Base-by-base conservation (phyloP, 2,797 vertebrate species). In the Pangasius larnaudii region DNA sequence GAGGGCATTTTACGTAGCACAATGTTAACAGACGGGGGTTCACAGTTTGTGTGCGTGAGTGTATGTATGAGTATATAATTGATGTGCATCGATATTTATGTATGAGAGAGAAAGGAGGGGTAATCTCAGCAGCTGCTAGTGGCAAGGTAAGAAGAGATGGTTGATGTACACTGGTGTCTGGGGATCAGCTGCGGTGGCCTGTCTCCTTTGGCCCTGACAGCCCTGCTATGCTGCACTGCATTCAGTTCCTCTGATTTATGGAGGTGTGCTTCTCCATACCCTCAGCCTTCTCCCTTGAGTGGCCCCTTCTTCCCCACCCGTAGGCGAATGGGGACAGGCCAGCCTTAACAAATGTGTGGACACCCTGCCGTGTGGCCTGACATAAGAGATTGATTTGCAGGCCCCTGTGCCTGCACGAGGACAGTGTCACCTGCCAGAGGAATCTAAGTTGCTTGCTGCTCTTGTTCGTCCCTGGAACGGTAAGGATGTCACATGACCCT, bases 321-420 rank as follows among this genome's bases (percentile, higher is more conserved):
- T 89, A 95, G 92, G 96, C 93, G 88, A 95, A 94, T 92, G 90
- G 91, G 92, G 92, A 93, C 87, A 93, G 89, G 91, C 91, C 87
- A 95, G 94, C 93, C 91, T 94, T 94, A 95, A 95, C 94, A 96
- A 96, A 95, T 96, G 94, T 95, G 90, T 89, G 92, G 95, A 95
- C 95, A 94, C 94, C 94, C 93, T 90, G 93, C 91, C 91, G 95
- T 95, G 95, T 94, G 93, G 93, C 93, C 91, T 94, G 92, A 94
- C 94, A 94, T 91, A 93, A 93, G 92, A 94, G 94, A 96, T 93
- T 96, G 96, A 96, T 97, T 96, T 95, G 88, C 71, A 94, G 82
- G 49, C 88, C 90, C 84, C 92, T 95, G 89, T 92, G 91, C 92
- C 92, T 92, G 89, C 92, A 93, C 93, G 93, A 93, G 91, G 92